Evolutionary conservation across 2,888 invertebrate genomes (phyloP).

Genomic region (Tipula unca): DNA sequence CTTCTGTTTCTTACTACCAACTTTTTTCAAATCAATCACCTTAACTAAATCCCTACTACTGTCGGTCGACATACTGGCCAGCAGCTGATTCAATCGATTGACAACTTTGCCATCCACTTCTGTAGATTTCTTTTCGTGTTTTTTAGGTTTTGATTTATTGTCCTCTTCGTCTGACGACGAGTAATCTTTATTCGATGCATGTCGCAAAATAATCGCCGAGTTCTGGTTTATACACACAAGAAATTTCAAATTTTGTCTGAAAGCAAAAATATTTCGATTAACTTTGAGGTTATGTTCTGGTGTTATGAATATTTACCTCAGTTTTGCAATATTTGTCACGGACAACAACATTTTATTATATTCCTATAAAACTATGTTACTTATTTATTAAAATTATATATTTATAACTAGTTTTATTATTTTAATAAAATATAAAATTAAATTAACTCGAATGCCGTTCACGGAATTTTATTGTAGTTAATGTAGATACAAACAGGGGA

Average conservation of each 20-base stretch:
- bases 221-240: neutral
- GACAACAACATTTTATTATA: neutral
- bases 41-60: constrained; percentile 27
- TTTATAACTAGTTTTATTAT: neutral
- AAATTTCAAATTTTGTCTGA: neutral
- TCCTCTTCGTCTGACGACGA: neutral
- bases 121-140: neutral
- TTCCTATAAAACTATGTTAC: neutral
- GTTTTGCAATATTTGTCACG: neutral
- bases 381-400: neutral
- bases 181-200: neutral
- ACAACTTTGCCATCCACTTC: constrained; percentile 28
- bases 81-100: constrained; percentile 34
- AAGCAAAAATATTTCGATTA: neutral
- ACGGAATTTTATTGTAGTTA: neutral
- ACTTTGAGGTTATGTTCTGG: neutral
- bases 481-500: neutral
- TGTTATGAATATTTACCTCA: neutral
- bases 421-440: neutral
- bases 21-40: constrained; percentile 31
- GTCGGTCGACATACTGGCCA: constrained; percentile 37
- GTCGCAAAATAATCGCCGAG: neutral
- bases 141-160: constrained; percentile 17
- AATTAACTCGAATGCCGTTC: neutral
- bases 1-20: constrained; percentile 30